Conservation (phyloP, 1,140 invertebrate species). For the fruit fly (Drosophila melanogaster) region Release_6_plus_ISO1_MT NT_033777.3:26643001-26643500, state of each 20-base stretch:
- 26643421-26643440: slow-evolving; percentile 49
- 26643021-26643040: too few species aligned
- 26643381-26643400: slow-evolving; percentile 36
- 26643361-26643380: slow-evolving; percentile 43
- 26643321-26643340: slow-evolving; percentile 1
- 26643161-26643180: not conserved
- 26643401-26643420: slow-evolving; percentile 68
- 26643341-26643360: slow-evolving; percentile 44
- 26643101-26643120: too few species aligned
- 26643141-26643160: not conserved
- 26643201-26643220: too few species aligned
- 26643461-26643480: slow-evolving; percentile 44
- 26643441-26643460: slow-evolving; percentile 4
- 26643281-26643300: not conserved
- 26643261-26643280: not conserved
- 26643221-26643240: too few species aligned
- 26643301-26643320: not conserved
- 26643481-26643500: slow-evolving; percentile 25
- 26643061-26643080: too few species aligned
- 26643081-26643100: too few species aligned
- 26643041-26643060: too few species aligned
- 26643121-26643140: not conserved
- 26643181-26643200: not conserved
- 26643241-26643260: too few species aligned
- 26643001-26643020: too few species aligned